phyloP scores from a whole-genome alignment of 1,140 invertebrate genomes.

The Saccostrea cuccullata region DNA sequence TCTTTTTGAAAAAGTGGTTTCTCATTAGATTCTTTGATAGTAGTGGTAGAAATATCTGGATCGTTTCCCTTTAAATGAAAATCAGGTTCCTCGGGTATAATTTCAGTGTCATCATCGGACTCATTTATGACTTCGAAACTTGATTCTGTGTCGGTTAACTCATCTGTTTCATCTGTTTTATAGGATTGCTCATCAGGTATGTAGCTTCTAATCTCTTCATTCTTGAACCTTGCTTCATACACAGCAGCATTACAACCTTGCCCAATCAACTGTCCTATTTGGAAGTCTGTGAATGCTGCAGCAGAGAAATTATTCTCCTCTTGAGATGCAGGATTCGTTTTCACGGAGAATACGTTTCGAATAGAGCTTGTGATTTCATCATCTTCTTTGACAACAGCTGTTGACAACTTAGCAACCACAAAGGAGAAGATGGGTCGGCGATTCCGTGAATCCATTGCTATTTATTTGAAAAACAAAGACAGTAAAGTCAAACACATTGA shows the following conservation, averaged over 20 bases:
- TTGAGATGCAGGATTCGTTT: background rate
- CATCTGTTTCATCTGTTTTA: background rate
- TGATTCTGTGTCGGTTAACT: background rate
- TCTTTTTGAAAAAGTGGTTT: background rate
- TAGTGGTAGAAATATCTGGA: background rate
- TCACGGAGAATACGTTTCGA: background rate
- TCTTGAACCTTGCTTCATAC: conserved; percentile 82
- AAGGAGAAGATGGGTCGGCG: conserved; percentile 55
- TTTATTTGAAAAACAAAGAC: background rate
- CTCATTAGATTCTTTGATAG: background rate
- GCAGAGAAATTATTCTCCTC: conserved; percentile 45
- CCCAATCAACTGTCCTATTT: conserved; percentile 86
- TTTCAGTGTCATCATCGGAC: background rate
- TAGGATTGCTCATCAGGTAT: too few species aligned
- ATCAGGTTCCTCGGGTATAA: background rate
- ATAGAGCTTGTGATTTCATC: conserved; percentile 38
- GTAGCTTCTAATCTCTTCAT: background rate
- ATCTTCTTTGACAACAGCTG: conserved; percentile 39
- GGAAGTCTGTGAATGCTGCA: conserved; percentile 82
- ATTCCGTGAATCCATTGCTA: conserved; percentile 5
- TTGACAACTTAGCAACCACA: conserved; percentile 48
- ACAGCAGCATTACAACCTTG: conserved; percentile 92
- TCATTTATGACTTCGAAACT: background rate
- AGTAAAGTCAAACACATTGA: background rate
- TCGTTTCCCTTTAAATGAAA: background rate